These are phyloP conservation scores for Tetanocera ferruginea DNA, from an alignment of 2,888 invertebrate species.

Conservation along the genomic window DNA sequence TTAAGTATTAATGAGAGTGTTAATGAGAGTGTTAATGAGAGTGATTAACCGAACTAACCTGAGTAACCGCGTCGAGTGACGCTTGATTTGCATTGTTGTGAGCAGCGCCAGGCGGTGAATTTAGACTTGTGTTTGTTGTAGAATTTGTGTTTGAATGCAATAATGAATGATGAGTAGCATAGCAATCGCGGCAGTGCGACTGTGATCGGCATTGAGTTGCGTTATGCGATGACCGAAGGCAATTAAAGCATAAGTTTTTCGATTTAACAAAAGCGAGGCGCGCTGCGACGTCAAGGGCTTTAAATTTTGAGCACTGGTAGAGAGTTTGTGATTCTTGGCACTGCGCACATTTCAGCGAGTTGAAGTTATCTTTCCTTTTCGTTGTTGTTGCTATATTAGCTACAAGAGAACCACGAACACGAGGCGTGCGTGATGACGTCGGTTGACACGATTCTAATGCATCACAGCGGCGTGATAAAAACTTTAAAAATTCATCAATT, in stretches of 20 bases:
- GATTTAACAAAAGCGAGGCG: not conserved
- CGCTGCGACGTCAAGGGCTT: not conserved
- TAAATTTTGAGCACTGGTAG: not conserved
- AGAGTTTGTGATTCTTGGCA: not conserved
- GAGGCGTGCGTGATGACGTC: constrained; percentile 8
- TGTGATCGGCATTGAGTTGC: too few species aligned
- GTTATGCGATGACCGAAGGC: not conserved
- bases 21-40: constrained; percentile 9
- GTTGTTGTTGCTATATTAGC: constrained; percentile 30
- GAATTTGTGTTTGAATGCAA: not conserved
- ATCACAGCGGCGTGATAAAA: constrained; percentile 41
- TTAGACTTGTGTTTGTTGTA: not conserved
- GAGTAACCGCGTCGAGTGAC: not conserved
- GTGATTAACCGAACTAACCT: not conserved
- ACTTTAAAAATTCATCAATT: constrained; percentile 29
- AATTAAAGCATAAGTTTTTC: constrained; percentile 28
- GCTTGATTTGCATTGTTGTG: too few species aligned
- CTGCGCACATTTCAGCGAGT: not conserved
- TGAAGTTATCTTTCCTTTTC: not conserved
- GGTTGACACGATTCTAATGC: too few species aligned
- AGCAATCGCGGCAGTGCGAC: not conserved
- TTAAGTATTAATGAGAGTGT: not conserved
- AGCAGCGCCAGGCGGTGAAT: too few species aligned
- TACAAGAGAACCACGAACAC: not conserved
- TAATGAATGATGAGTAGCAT: not conserved